A percentile compares a stretch with the other conserved stretches of the same genome.
Evolutionary conservation across 2,113 vertebrate species (phyloP).

Genomic region (Emydocephalus ijimae): DNA sequence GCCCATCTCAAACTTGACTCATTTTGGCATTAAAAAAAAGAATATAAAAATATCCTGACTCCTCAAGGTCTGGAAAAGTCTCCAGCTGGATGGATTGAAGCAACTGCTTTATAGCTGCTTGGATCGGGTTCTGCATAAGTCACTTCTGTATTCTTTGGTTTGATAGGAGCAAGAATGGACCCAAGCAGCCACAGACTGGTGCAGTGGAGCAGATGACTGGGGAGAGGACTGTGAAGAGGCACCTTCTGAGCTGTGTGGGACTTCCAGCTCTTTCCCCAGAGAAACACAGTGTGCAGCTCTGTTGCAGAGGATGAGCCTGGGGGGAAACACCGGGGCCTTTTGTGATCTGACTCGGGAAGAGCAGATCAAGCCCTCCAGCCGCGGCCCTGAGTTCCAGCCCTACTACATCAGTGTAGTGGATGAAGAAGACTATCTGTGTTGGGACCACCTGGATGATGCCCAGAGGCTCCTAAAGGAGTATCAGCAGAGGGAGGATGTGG

Average conservation of each 20-base stretch:
- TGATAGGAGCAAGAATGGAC: constrained; percentile 39
- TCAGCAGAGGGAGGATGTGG: constrained; percentile 71
- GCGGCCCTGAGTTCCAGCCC: constrained; percentile 64
- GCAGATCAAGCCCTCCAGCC: rapidly evolving
- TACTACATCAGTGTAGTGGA: constrained; percentile 78
- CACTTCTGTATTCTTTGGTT: background rate
- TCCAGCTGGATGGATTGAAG: background rate
- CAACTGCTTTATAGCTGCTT: background rate
- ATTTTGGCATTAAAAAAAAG: background rate
- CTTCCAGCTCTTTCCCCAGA: background rate
- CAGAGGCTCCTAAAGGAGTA: constrained; percentile 74
- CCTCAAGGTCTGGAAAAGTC: background rate
- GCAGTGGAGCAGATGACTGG: constrained; percentile 81
- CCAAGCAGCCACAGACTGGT: constrained; percentile 71
- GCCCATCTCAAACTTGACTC: background rate
- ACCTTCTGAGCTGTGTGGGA: background rate
- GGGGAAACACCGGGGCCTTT: background rate
- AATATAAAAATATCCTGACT: background rate
- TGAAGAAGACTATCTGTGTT: constrained; percentile 68
- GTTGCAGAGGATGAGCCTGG: constrained; percentile 68
- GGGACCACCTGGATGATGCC: constrained; percentile 64
- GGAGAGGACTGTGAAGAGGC: constrained; percentile 58
- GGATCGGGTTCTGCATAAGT: background rate
- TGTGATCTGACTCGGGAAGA: background rate
- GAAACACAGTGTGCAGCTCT: constrained; percentile 58